Base-by-base conservation (phyloP, 2,888 invertebrate genomes). In the Marronus borbonicus region DNA sequence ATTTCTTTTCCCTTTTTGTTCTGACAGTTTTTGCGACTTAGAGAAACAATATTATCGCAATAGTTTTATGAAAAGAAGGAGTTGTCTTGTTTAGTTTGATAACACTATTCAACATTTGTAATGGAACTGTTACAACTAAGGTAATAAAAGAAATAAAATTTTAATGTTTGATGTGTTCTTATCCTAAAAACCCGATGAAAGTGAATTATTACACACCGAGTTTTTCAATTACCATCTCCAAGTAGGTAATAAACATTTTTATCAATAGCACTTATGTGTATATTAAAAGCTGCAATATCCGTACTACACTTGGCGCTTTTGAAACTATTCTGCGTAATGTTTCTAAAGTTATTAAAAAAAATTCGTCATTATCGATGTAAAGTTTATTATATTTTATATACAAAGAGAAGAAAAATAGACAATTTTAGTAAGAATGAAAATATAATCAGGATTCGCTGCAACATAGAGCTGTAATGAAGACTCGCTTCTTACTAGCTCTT, bases 401-500 rank as follows among this genome's bases (percentile, higher is more conserved):
- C 0, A 44, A 44, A 44, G 8, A 12, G 2, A 2, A 44, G 44
- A 8, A 44, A 44, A 44, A 44, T 44, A 44, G 12, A 44, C 0
- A 44, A 44, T 44, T 44, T 44, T 44, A 44, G 12, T 44, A 44
- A 44, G 10, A 44, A 44, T 44, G 10, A 2, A 24, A 44, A 12
- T 12, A 44, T 44, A 12, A 44, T 44, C 8, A 44, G 1, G 44
- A 44, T 58, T 80, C 77, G 65, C 82, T 81, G 76, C 86, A 86
- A 76, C 86, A 86, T 12, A 85, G 70, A 0, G 83, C 75, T 10
- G 81, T 78, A 24, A 78, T 68, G 72, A 85, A 85, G 5, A 82
- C 82, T 72, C 82, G 84, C 79, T 83, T 86, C 76, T 82, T 86
- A 5, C 83, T 80, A 17, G 94, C 95, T 64, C 96, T 92, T 60